These are phyloP conservation scores for Oreochromis tanganicae DNA, from an alignment of 2,113 vertebrate species.

Conservation along the genomic window DNA sequence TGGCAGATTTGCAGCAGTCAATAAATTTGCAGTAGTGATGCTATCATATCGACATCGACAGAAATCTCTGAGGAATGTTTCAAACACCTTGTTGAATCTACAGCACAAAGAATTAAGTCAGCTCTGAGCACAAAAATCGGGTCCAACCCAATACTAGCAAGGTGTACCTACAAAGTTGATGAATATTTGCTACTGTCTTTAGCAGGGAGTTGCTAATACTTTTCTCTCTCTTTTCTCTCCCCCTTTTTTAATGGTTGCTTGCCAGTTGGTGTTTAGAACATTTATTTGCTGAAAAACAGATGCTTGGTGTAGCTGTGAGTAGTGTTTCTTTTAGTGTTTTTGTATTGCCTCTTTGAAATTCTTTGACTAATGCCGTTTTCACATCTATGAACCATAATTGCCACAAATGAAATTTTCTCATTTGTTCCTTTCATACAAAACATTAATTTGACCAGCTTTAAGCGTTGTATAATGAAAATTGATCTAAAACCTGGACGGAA, in stretches of 20 bases:
- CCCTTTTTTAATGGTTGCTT: neutral
- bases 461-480: neutral
- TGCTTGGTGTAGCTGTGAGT: neutral
- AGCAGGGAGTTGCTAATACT: neutral
- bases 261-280: neutral
- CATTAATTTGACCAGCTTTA: neutral
- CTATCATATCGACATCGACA: neutral
- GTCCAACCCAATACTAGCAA: neutral
- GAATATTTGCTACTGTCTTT: neutral
- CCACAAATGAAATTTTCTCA: neutral
- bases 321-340: neutral
- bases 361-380: neutral
- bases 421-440: neutral
- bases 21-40: neutral
- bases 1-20: neutral
- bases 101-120: neutral
- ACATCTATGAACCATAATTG: neutral
- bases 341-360: neutral
- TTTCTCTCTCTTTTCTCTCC: neutral
- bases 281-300: neutral
- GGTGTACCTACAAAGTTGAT: neutral
- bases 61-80: neutral
- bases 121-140: no score
- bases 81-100: neutral
- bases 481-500: neutral